Conservation (phyloP, 1,140 invertebrate species). For the Habropoda laboriosa region DNA sequence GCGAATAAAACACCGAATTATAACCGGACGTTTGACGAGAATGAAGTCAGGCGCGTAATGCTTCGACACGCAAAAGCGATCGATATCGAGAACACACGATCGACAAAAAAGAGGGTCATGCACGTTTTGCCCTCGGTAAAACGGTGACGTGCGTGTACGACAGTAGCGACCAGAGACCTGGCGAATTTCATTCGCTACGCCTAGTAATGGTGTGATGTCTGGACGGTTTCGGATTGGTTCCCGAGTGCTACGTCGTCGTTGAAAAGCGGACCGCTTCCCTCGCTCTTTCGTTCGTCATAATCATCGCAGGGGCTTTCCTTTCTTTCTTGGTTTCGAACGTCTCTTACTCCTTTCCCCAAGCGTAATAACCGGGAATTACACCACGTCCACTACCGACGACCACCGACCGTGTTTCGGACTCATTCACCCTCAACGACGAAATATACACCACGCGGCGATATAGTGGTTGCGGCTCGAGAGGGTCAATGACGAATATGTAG, state of each 20-base stretch:
- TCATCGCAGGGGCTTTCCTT: background rate
- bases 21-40: too few relatives aligned
- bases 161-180: background rate
- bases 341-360: background rate
- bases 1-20: background rate
- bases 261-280: slow-evolving; percentile 13
- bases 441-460: background rate
- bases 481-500: background rate
- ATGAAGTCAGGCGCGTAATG: background rate
- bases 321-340: background rate
- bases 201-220: slow-evolving; percentile 35
- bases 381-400: slow-evolving; percentile 7
- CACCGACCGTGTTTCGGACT: background rate
- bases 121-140: background rate
- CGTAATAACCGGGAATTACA: slow-evolving; percentile 28
- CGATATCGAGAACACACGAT: background rate
- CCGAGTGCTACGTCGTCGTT: slow-evolving; percentile 38
- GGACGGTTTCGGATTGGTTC: slow-evolving; percentile 42
- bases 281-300: background rate
- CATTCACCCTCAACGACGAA: slow-evolving; percentile 1
- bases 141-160: background rate
- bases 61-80: background rate
- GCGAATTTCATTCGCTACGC: slow-evolving; percentile 34
- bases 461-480: background rate
- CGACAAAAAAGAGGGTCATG: slow-evolving; percentile 12